Conservation (phyloP, 2,888 invertebrate species). For the Pterobdella sp. region DNA sequence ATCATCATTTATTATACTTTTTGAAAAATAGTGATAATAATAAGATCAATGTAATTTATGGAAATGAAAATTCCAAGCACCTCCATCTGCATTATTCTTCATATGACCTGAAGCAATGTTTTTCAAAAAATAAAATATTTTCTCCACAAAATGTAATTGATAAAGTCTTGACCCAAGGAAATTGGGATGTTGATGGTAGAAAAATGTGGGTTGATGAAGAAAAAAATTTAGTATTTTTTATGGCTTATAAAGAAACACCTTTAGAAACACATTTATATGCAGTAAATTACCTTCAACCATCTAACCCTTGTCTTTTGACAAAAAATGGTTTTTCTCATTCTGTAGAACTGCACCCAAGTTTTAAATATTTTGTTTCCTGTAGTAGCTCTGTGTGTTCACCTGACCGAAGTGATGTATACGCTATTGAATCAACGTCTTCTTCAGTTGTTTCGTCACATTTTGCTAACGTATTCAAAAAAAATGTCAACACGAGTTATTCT, state of each 20-base stretch:
- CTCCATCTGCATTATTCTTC: constrained; percentile 67
- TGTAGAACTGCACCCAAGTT: too few species aligned
- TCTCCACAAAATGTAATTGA: constrained; percentile 21
- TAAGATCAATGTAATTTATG: not conserved
- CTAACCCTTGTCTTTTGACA: too few species aligned
- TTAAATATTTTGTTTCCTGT: too few species aligned
- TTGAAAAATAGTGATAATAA: not conserved
- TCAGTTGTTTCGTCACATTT: not conserved
- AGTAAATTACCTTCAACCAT: too few species aligned
- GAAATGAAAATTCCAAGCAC: constrained; percentile 49
- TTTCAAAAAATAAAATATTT: not conserved
- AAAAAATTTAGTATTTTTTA: constrained; percentile 76
- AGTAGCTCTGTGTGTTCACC: not conserved
- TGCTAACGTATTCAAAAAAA: constrained; percentile 28
- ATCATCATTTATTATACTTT: not conserved
- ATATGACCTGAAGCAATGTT: constrained; percentile 4
- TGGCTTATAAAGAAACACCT: constrained; percentile 79
- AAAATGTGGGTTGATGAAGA: constrained; percentile 77
- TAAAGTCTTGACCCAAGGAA: constrained; percentile 70
- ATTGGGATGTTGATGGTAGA: constrained; percentile 77
- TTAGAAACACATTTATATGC: constrained; percentile 86
- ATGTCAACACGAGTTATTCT: constrained; percentile 40
- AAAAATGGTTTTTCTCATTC: too few species aligned
- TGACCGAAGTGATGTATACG: not conserved
- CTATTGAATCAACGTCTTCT: constrained; percentile 4